phyloP scores from a whole-genome alignment of 2,888 invertebrate species.

The Bhutanitis thaidina region DNA sequence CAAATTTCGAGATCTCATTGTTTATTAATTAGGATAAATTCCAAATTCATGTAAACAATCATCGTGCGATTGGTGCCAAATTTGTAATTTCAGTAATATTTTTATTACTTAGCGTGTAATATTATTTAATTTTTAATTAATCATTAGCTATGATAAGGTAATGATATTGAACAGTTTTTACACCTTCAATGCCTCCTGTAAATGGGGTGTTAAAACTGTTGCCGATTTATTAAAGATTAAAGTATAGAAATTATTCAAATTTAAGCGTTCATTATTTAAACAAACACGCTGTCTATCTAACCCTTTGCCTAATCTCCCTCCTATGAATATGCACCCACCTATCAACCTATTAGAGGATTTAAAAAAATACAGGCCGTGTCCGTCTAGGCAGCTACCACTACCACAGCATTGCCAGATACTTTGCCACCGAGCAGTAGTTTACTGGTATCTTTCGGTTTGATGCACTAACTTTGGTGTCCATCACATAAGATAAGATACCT shows the following conservation, averaged over 20 bases:
- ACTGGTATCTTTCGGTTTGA: too few species aligned
- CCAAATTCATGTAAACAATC: conserved; percentile 6
- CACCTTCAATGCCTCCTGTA: conserved; percentile 61
- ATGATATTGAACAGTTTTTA: conserved; percentile 62
- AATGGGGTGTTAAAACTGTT: conserved; percentile 70
- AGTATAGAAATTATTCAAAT: conserved; percentile 68
- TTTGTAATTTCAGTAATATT: conserved; percentile 27
- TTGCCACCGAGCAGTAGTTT: too few species aligned
- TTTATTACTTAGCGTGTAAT: conserved; percentile 29
- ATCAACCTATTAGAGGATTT: too few species aligned
- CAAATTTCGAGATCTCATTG: conserved; percentile 9
- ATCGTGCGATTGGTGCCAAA: conserved; percentile 40
- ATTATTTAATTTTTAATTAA: conserved; percentile 32
- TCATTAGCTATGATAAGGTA: conserved; percentile 42
- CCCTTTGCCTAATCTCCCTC: too few species aligned
- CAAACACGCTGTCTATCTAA: too few species aligned
- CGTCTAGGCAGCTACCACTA: too few species aligned
- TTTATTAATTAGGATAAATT: conserved; percentile 14
- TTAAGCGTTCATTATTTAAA: not conserved
- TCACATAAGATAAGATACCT: too few species aligned
- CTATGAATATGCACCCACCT: too few species aligned
- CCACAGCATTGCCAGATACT: too few species aligned
- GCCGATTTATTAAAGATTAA: conserved; percentile 67
- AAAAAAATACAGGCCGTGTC: too few species aligned
- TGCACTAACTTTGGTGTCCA: too few species aligned